phyloP scores from a whole-genome alignment of 2,888 invertebrate species.

The Machimus atricapillus region DNA sequence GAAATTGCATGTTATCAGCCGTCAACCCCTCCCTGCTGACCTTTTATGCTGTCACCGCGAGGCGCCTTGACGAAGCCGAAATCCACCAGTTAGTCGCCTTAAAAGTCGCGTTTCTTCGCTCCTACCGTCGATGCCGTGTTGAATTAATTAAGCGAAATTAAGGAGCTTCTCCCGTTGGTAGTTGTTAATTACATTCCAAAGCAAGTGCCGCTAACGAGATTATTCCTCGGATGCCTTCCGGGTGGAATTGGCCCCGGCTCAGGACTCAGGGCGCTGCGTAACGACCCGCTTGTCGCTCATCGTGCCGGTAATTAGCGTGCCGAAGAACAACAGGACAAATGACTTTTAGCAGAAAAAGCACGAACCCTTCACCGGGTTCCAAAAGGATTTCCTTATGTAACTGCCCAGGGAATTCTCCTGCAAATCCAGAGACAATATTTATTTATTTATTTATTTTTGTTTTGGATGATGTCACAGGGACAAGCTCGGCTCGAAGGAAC shows the following conservation, averaged over 20 bases:
- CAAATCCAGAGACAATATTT: not conserved
- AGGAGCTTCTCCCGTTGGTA: not conserved
- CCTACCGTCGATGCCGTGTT: not conserved
- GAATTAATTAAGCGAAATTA: conserved; percentile 32
- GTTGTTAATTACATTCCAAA: conserved; percentile 20
- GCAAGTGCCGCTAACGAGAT: conserved; percentile 3
- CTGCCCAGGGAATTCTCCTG: not conserved
- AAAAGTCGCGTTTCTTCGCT: not conserved
- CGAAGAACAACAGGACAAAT: not conserved
- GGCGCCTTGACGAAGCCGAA: not conserved
- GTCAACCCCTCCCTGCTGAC: not conserved
- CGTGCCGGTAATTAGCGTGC: not conserved
- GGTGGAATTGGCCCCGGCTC: not conserved
- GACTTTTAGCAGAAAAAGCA: not conserved
- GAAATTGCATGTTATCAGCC: not conserved
- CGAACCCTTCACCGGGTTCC: not conserved
- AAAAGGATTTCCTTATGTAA: not conserved
- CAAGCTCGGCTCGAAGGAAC: not conserved
- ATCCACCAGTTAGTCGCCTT: not conserved
- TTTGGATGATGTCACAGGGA: not conserved
- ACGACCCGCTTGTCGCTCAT: not conserved
- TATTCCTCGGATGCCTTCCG: not conserved
- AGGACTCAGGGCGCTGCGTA: not conserved
- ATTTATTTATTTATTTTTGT: not conserved
- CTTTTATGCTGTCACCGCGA: not conserved